Base-by-base conservation (phyloP, 2,888 invertebrate species). In the Nowickia ferox region DNA sequence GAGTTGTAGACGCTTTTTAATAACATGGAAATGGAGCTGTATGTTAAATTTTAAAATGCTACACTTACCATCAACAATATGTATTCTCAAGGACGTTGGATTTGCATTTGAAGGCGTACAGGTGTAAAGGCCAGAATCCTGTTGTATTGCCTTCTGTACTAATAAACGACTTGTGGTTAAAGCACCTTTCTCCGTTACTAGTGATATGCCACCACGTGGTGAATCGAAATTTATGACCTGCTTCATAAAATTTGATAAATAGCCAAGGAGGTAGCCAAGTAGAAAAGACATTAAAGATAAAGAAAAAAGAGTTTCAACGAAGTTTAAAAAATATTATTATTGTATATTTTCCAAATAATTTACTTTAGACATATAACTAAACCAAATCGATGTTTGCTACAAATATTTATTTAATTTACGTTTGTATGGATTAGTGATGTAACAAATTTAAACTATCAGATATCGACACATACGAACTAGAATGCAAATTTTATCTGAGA, bases 221-320 rank as follows among this genome's bases (percentile, higher is more conserved):
- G 97, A 97, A 93, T 97, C 97, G 93, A 97, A 97, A 94, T 97
- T 97, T 94, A 97, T 97, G 90, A 96, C 95, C 95, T 97, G 94
- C 88, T 93, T 59, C 46, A 11, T 30, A 76, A 71, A 61, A 71
- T 38, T 61, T 68, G 48, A 71, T 30, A 30, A 72, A 40, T 72
- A 77, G 77, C 77, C 46, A 59, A 19, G 40, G 66, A 75, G 72
- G 69, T 46, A 79, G 82, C 69, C 40, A 75, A 76, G 82, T 51
- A 59, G 44, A 57, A 65, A 15, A 66, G 51, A 48, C 22, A 22
- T 22, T 22, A 22, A 22, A 22, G 22, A 59, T 51, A 69, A 59
- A 61, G 57, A 83, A 71, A 78, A 66, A 74, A 79, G 48, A 65
- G 66, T 1, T 51, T 79, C 74, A 84, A 68, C 84, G 46, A 76